Evolutionary conservation across 1,140 invertebrate species (phyloP).

Genomic region (Papilio polytes): DNA sequence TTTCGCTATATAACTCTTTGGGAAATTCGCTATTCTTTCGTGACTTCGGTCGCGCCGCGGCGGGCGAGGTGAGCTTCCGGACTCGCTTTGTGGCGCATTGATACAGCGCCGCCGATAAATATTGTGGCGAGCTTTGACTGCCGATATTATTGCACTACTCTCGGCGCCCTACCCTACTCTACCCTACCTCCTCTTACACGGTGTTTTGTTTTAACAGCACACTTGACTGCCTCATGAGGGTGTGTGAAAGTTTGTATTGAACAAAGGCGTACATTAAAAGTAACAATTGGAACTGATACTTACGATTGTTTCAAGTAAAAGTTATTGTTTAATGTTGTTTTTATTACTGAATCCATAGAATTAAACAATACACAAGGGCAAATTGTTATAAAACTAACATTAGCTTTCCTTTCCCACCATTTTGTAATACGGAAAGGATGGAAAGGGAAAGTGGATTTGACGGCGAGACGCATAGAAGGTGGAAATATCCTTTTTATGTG

Average conservation of each 20-base stretch:
- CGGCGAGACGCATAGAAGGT: no score
- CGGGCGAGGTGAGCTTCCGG: conserved; percentile 75
- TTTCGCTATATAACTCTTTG: not conserved
- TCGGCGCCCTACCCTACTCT: conserved; percentile 21
- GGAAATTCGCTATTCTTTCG: conserved; percentile 5
- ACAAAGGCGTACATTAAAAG: not conserved
- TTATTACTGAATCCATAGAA: no score
- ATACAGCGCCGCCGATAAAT: conserved; percentile 79
- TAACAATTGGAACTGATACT: not conserved
- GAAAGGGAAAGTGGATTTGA: no score
- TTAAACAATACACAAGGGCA: no score
- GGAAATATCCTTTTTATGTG: no score
- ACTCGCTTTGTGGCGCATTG: conserved; percentile 75
- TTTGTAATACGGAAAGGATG: no score
- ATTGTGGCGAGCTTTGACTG: conserved; percentile 77
- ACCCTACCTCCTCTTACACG: not conserved
- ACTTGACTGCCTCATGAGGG: not conserved
- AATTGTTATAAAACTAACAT: no score
- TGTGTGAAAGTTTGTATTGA: not conserved
- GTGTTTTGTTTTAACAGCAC: conserved; percentile 25
- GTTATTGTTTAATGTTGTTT: not conserved
- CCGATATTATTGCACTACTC: conserved; percentile 44
- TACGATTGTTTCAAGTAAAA: not conserved
- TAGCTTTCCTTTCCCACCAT: no score
- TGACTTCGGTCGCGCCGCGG: conserved; percentile 28